phyloP scores from a whole-genome alignment of 2,888 invertebrate species.

The Drosophila anomalipes region DNA sequence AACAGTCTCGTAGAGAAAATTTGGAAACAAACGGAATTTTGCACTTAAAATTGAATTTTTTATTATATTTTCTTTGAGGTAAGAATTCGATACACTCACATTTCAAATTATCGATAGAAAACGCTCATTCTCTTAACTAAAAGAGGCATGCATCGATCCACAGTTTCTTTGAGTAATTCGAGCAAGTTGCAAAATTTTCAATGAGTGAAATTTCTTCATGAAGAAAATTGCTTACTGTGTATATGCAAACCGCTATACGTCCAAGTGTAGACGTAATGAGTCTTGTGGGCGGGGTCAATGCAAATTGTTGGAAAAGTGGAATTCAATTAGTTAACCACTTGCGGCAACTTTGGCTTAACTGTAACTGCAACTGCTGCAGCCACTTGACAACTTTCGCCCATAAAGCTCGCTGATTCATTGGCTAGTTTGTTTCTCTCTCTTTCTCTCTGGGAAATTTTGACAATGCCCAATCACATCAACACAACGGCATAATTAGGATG shows the following conservation, averaged over 20 bases:
- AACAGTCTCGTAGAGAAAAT: background rate
- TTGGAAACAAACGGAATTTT: background rate
- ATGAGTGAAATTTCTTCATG: background rate
- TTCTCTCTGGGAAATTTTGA: slow-evolving; percentile 47
- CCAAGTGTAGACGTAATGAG: slow-evolving; percentile 55
- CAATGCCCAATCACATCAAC: slow-evolving; percentile 61
- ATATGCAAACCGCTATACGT: slow-evolving; percentile 12
- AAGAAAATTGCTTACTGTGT: background rate
- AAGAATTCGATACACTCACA: background rate
- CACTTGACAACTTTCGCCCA: slow-evolving; percentile 63
- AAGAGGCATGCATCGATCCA: background rate
- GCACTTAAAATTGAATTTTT: background rate
- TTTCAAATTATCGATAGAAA: background rate
- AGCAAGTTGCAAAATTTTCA: background rate
- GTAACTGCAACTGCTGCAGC: slow-evolving; percentile 16
- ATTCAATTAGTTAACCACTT: slow-evolving; percentile 53
- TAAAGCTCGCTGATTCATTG: slow-evolving; percentile 61
- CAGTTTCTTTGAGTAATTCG: background rate
- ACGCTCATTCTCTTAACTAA: background rate
- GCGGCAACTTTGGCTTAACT: slow-evolving; percentile 16
- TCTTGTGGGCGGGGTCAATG: slow-evolving; percentile 40
- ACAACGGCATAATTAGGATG: slow-evolving; percentile 63
- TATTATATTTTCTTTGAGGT: background rate
- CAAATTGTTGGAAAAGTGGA: slow-evolving; percentile 57
- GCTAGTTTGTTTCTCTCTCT: slow-evolving; percentile 7